These are phyloP conservation scores for Scortum barcoo DNA, from an alignment of 2,113 vertebrate species.

Conservation along the genomic window DNA sequence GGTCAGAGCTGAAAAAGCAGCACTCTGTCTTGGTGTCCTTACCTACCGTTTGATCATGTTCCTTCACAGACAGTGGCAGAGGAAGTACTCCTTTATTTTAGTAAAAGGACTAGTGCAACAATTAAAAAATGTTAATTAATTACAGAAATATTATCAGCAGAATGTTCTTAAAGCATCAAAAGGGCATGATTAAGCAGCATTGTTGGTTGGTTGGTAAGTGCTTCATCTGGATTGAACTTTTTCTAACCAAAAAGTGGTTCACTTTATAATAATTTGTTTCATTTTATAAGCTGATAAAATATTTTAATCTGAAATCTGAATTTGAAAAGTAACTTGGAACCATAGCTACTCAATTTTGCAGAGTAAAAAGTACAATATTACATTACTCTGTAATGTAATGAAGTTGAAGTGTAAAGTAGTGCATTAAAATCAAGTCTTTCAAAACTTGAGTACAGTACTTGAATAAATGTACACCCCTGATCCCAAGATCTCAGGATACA, in stretches of 20 bases:
- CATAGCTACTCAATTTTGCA: too few relatives aligned
- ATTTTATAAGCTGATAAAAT: neutral
- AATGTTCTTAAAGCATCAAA: neutral
- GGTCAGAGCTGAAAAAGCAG: slow-evolving; percentile 57
- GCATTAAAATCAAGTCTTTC: neutral
- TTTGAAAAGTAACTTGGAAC: too few relatives aligned
- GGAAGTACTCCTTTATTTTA: neutral
- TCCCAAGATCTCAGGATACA: neutral
- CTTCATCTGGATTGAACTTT: too few relatives aligned
- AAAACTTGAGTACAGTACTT: neutral
- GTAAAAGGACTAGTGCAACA: neutral
- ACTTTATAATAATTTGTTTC: neutral
- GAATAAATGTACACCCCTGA: neutral
- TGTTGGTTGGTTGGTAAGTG: too few relatives aligned
- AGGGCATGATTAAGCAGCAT: neutral
- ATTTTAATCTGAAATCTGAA: neutral
- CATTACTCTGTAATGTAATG: too few relatives aligned
- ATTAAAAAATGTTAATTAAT: neutral
- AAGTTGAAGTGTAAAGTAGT: too few relatives aligned
- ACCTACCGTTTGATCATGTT: neutral
- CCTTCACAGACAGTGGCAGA: neutral
- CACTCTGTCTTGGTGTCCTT: neutral
- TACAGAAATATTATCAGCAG: neutral
- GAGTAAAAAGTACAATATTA: too few relatives aligned
- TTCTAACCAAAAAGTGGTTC: neutral